Evolutionary conservation across 1,140 invertebrate genomes (phyloP).

Genomic region (Atta colombica): DNA sequence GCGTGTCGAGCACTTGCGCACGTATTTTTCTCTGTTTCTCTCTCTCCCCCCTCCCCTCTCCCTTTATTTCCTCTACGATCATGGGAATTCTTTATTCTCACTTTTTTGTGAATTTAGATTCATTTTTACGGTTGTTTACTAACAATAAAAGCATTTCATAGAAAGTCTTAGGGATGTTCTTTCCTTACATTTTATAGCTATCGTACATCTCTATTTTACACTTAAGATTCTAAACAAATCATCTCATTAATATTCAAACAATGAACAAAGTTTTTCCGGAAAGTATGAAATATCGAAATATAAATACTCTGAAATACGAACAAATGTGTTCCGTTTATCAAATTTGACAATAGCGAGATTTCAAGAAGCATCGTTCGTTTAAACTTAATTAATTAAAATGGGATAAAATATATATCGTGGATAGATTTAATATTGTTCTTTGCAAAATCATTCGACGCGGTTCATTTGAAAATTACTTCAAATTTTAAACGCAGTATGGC

Average conservation of each 20-base stretch:
- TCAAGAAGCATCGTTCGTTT: neutral
- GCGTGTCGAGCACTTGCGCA: slow-evolving; percentile 59
- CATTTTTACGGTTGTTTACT: neutral
- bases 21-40: neutral
- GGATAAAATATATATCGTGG: neutral
- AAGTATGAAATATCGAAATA: neutral
- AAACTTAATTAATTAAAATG: neutral
- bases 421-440: neutral
- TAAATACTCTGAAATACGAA: neutral
- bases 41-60: neutral
- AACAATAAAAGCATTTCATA: neutral
- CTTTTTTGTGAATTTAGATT: neutral
- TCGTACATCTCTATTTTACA: neutral
- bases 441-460: neutral
- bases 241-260: neutral
- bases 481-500: neutral
- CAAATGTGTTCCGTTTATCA: neutral
- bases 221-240: neutral
- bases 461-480: neutral
- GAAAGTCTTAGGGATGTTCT: neutral
- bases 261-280: neutral
- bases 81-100: neutral
- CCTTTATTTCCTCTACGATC: neutral
- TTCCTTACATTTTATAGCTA: neutral
- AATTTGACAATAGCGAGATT: neutral